A percentile compares a stretch with the other conserved stretches of the same genome.
These are phyloP conservation scores for Ophion obscuratus DNA, from an alignment of 2,888 invertebrate genomes.

Conservation along the genomic window DNA sequence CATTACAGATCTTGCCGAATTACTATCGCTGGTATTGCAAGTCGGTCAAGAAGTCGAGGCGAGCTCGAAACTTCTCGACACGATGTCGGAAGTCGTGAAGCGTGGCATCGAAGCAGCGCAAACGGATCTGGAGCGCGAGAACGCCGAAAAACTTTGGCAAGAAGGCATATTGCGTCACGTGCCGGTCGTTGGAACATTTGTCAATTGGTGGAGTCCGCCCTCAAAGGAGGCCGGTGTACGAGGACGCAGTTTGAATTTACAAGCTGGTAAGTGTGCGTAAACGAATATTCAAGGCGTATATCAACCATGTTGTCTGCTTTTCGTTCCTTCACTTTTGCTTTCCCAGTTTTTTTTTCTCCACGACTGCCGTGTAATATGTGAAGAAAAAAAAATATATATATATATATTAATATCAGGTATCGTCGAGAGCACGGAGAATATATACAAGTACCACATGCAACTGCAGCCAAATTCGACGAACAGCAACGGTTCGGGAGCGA, in stretches of 20 bases:
- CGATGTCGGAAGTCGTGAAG: slow-evolving; percentile 97
- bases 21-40: slow-evolving; percentile 93
- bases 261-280: slow-evolving; percentile 79
- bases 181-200: slow-evolving; percentile 96
- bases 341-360: not conserved
- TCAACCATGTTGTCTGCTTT: not conserved
- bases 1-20: slow-evolving; percentile 91
- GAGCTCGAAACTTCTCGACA: slow-evolving; percentile 95
- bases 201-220: slow-evolving; percentile 98
- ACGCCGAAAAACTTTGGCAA: slow-evolving; percentile 95
- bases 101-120: slow-evolving; percentile 97
- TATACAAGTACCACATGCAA: slow-evolving; percentile 94
- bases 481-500: slow-evolving; percentile 85
- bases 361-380: not conserved
- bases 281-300: slow-evolving; percentile 34
- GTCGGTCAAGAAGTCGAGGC: slow-evolving; percentile 97
- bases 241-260: slow-evolving; percentile 93
- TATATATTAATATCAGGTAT: slow-evolving; percentile 87
- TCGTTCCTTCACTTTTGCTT: slow-evolving; percentile 1
- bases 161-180: slow-evolving; percentile 97
- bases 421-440: slow-evolving; percentile 92
- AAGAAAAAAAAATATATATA: slow-evolving; percentile 3
- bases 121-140: slow-evolving; percentile 95
- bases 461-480: slow-evolving; percentile 86
- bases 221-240: slow-evolving; percentile 91